These are phyloP conservation scores for Masticophis lateralis DNA, from an alignment of 2,797 vertebrate species.

Conservation along the genomic window DNA sequence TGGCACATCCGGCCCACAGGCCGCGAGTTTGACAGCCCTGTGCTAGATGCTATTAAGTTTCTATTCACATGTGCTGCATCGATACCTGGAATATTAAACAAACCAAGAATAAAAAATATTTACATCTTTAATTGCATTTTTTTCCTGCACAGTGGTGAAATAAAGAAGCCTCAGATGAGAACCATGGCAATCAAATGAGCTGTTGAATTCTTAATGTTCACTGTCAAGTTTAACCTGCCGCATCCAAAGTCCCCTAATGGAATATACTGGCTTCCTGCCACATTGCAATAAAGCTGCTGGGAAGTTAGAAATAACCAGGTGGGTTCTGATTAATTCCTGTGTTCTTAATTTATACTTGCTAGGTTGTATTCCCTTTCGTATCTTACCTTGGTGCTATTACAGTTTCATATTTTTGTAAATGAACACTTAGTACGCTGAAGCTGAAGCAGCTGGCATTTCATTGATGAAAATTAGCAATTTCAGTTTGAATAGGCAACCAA, in stretches of 20 bases:
- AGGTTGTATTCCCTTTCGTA: background rate
- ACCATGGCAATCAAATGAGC: slow-evolving; percentile 9
- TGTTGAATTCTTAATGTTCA: slow-evolving; percentile 47
- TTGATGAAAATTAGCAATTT: slow-evolving; percentile 45
- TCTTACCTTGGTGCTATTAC: slow-evolving; percentile 34
- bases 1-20: too few species aligned
- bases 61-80: background rate
- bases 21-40: too few species aligned
- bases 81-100: slow-evolving; percentile 16
- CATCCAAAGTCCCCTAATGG: background rate
- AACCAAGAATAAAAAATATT: background rate
- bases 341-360: background rate
- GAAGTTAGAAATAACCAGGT: background rate
- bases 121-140: slow-evolving; percentile 41
- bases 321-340: background rate
- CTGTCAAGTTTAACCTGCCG: slow-evolving; percentile 31
- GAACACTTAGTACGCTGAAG: slow-evolving; percentile 45
- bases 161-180: slow-evolving; percentile 25
- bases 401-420: slow-evolving; percentile 55
- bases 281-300: slow-evolving; percentile 7
- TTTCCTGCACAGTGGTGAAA: slow-evolving; percentile 21
- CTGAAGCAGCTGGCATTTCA: slow-evolving; percentile 16
- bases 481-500: background rate
- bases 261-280: background rate
- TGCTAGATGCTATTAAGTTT: background rate